Percentiles rank a stretch among this genome's conserved stretches.
Conservation (phyloP, 2,888 invertebrate species). For the Eilema caniola region DNA sequence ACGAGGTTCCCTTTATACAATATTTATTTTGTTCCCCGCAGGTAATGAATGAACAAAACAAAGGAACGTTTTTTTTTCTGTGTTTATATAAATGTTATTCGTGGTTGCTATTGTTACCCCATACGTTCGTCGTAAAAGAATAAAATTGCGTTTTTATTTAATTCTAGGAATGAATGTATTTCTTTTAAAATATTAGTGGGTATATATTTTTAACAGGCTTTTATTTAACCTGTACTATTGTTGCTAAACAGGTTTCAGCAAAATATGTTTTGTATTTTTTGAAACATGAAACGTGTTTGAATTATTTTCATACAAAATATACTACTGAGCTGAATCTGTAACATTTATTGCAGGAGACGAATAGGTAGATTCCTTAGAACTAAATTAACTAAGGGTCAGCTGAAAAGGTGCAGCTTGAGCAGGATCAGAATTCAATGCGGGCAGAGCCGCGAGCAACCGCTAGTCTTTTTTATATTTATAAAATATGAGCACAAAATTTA, state of each 20-base stretch:
- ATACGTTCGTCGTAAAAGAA: not conserved
- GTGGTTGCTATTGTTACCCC: no score
- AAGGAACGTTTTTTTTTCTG: not conserved
- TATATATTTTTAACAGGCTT: not conserved
- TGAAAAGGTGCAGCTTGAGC: no score
- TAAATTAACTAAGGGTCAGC: no score
- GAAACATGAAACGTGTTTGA: no score
- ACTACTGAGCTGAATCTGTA: no score
- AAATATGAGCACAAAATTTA: not conserved
- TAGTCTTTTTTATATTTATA: no score
- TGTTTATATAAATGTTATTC: not conserved
- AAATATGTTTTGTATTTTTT: not conserved
- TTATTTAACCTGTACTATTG: not conserved
- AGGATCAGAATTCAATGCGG: no score
- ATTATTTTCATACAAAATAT: no score
- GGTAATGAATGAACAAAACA: conserved; percentile 5
- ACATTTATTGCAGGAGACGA: no score
- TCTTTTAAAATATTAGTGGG: not conserved
- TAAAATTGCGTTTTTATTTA: not conserved
- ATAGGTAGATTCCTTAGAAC: no score
- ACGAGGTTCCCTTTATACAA: conserved; percentile 4
- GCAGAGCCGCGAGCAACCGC: no score
- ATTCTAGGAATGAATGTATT: not conserved
- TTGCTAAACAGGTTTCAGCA: not conserved
- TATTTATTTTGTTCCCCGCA: not conserved